Conservation (phyloP, 2,113 vertebrate genomes). For the Anolis carolinensis region DNA sequence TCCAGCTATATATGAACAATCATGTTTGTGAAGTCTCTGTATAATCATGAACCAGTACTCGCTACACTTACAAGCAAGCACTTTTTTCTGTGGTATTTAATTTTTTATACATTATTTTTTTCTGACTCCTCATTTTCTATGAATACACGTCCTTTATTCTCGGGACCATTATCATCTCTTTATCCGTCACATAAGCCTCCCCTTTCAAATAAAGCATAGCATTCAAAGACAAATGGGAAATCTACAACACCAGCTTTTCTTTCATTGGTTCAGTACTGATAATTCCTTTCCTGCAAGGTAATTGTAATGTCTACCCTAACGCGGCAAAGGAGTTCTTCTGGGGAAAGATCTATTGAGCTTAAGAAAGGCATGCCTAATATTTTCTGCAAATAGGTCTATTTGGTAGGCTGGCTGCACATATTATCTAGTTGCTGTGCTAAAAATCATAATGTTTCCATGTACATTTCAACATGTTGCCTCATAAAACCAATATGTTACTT, state of each 20-base stretch:
- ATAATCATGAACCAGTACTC: too few species aligned
- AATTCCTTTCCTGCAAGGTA: background rate
- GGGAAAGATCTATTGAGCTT: background rate
- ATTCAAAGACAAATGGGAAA: background rate
- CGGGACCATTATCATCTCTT: background rate
- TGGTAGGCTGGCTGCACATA: background rate
- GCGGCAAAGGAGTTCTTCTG: background rate
- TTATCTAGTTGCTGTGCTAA: constrained; percentile 7
- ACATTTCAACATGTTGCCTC: constrained; percentile 7
- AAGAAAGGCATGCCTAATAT: background rate
- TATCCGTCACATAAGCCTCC: background rate
- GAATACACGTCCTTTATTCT: background rate
- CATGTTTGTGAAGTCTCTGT: background rate
- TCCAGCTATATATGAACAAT: background rate
- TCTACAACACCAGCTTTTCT: background rate
- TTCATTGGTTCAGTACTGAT: background rate
- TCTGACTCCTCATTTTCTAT: background rate
- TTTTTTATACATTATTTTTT: background rate
- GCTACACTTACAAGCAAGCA: background rate
- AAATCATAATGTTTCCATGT: background rate
- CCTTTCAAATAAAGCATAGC: background rate
- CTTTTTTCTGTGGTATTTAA: background rate
- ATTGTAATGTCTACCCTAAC: background rate
- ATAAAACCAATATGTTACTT: constrained; percentile 2
- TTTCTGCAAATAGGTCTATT: background rate